Evolutionary conservation across 2,797 vertebrate species (phyloP).

Genomic region (Ispidina picta): DNA sequence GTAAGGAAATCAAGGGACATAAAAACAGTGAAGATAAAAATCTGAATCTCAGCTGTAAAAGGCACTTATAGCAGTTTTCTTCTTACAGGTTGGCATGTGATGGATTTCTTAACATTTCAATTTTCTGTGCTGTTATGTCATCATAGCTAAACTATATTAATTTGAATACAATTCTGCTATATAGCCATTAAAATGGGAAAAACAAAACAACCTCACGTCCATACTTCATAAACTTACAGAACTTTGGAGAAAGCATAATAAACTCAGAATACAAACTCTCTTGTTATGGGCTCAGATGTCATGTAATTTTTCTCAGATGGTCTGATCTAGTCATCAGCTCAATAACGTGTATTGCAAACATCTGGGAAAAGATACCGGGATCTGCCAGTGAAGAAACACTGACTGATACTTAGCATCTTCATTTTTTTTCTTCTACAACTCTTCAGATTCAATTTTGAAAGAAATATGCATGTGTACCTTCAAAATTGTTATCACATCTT

Average conservation of each 20-base stretch:
- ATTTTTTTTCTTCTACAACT: background rate
- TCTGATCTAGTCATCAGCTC: background rate
- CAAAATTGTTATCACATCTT: background rate
- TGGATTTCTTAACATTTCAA: background rate
- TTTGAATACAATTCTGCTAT: background rate
- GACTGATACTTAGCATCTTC: background rate
- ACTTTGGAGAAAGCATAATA: background rate
- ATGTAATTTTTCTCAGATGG: background rate
- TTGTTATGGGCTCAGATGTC: background rate
- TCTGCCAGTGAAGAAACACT: background rate
- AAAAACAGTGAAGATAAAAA: background rate
- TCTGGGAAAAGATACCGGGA: background rate
- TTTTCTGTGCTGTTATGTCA: background rate
- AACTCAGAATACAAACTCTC: background rate
- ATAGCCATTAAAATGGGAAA: background rate
- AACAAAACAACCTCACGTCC: background rate
- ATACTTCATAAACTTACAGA: background rate
- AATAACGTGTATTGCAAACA: background rate
- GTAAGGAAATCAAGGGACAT: background rate
- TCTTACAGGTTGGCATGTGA: background rate
- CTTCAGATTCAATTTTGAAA: background rate
- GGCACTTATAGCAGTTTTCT: background rate
- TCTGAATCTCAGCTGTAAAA: background rate
- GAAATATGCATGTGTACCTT: background rate
- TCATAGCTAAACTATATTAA: background rate